A percentile compares a stretch with the other conserved stretches of the same genome.
These are phyloP conservation scores for Hippasteria phrygiana DNA, from an alignment of 53 echinoderm and acorn worm species.

Conservation along the genomic window DNA sequence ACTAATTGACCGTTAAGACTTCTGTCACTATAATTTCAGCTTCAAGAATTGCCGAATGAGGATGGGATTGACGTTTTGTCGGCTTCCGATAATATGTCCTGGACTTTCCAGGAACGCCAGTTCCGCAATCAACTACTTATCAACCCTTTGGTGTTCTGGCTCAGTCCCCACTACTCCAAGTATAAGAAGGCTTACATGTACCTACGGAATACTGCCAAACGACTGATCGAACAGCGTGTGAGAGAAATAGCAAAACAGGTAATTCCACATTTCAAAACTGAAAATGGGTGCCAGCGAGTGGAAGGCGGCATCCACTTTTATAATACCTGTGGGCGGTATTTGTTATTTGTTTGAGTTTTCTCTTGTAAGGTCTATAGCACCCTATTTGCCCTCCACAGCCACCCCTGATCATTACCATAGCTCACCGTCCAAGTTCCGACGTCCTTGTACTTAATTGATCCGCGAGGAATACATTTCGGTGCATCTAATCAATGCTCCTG, in stretches of 20 bases:
- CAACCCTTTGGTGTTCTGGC: not conserved
- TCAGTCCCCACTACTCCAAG: not conserved
- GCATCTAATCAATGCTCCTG: too few species aligned
- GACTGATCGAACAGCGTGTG: not conserved
- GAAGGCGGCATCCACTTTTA: too few species aligned
- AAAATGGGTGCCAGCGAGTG: not conserved
- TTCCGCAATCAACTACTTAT: not conserved
- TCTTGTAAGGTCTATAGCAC: too few species aligned
- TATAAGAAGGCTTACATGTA: not conserved
- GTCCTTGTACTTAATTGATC: too few species aligned
- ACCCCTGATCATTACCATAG: too few species aligned
- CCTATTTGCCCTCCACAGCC: too few species aligned
- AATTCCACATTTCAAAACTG: not conserved
- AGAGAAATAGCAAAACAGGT: not conserved
- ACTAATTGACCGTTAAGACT: too few species aligned
- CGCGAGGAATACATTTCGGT: too few species aligned
- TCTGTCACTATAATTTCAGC: not conserved
- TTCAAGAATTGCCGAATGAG: not conserved
- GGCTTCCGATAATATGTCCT: not conserved
- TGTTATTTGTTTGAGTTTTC: too few species aligned
- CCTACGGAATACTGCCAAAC: not conserved
- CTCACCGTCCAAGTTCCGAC: too few species aligned
- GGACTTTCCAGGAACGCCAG: not conserved
- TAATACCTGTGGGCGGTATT: too few species aligned
- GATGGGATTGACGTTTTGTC: not conserved